Base-by-base conservation (phyloP, 92 coral and sea anemone genomes). In the Pocillopora meandrina region DNA sequence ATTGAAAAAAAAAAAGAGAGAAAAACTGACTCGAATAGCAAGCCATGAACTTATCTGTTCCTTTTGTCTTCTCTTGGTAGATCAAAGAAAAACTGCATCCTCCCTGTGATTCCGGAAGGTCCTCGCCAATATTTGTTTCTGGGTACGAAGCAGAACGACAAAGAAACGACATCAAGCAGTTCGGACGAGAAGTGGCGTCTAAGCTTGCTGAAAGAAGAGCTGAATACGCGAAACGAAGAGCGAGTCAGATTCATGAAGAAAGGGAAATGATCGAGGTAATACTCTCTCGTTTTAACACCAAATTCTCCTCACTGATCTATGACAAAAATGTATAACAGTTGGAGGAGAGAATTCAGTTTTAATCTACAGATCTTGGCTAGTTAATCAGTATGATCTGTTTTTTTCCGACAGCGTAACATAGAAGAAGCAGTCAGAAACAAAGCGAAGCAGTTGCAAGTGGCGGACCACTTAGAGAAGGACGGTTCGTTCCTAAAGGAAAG, bases 111-210 rank as follows among this genome's bases (percentile, higher is more conserved):
- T 88, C 93, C 55, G 89, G 88, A 19, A 90, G 90, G 66, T 82
- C 86, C 35, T 80, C 90, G 63, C 69, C 87, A 56, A 87, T 91
- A 66, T 96, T 92, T 85, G 99, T 96, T 65, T 94, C 94, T 26
- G 99, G 98, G 12, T 89, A 91, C 75, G 99, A 96, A 80, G 99
- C 99, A 26, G 95, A 94, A 70, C 77, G 99, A 78, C 99, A 96
- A 86, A 81, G 89, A 57, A 89, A 84, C 26, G 99, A 96, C 76
- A 79, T 91, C 18, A 88, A 86, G 79, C 84, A 87, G 72, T 93
- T 96, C 77, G 98, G 98, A 18, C 89, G 89, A 10, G 90, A 94
- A 26, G 91, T 80, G 2, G 99, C 99, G 15, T 88, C 79, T 5
- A 76, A 81, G 58, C 88, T 96, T 18, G 99, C 99, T 19, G 97